These are phyloP conservation scores for Dipodomys stephensi DNA, from an alignment of 2,113 vertebrate genomes.

Conservation along the genomic window DNA sequence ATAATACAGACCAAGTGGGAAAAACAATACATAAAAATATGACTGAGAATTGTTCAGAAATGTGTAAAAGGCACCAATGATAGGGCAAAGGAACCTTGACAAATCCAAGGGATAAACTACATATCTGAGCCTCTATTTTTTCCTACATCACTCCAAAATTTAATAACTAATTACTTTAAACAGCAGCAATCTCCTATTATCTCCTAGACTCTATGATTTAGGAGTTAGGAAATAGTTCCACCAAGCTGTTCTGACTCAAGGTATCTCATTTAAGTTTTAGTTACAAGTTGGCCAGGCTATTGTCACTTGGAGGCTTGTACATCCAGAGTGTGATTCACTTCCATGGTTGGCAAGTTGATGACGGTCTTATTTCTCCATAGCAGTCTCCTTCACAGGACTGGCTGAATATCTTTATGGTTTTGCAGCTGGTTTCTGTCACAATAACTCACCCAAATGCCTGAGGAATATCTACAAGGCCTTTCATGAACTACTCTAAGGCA, in stretches of 20 bases:
- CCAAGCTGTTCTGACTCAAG: background rate
- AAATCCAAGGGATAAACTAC: background rate
- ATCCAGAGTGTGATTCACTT: background rate
- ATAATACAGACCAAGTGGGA: background rate
- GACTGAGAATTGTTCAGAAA: background rate
- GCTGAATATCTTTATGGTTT: background rate
- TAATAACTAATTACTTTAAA: background rate
- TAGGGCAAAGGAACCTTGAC: background rate
- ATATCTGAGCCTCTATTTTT: background rate
- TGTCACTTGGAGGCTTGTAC: background rate
- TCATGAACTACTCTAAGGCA: background rate
- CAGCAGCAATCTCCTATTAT: background rate
- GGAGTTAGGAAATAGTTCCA: background rate
- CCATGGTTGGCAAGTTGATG: background rate
- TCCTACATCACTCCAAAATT: background rate
- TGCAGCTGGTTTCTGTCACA: background rate
- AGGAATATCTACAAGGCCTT: background rate
- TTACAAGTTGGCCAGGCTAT: background rate
- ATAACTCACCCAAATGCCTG: background rate
- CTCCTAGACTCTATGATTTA: background rate
- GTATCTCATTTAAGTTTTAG: background rate
- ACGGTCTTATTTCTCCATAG: background rate
- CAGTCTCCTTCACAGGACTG: background rate
- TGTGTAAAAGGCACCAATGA: background rate
- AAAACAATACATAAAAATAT: constrained; percentile 19